Evolutionary conservation across 92 coral and sea anemone genomes (phyloP).

Genomic region (Phymanthus crucifer): DNA sequence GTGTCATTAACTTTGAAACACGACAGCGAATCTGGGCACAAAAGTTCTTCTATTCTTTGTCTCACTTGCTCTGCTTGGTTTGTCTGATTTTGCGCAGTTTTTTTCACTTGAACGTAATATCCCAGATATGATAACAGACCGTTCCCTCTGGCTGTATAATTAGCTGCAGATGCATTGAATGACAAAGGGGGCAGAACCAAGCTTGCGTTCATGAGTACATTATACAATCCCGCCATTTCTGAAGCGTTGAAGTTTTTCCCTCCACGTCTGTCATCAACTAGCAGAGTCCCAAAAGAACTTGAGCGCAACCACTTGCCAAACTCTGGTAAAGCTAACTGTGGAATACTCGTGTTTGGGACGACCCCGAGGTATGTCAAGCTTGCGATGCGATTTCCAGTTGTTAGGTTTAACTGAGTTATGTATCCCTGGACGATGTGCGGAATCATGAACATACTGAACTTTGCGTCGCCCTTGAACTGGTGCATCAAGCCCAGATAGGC

Average conservation of each 20-base stretch:
- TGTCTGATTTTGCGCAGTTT: not conserved
- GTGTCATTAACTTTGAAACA: slow-evolving; percentile 43
- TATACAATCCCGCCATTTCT: slow-evolving; percentile 79
- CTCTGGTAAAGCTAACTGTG: slow-evolving; percentile 22
- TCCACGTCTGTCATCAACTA: slow-evolving; percentile 8
- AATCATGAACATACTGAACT: slow-evolving; percentile 52
- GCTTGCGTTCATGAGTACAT: slow-evolving; percentile 39
- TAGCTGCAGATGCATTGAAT: slow-evolving; percentile 7
- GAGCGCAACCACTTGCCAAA: slow-evolving; percentile 78
- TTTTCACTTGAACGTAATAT: slow-evolving; percentile 1
- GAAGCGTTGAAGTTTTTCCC: slow-evolving; percentile 15
- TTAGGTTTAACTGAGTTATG: slow-evolving; percentile 23
- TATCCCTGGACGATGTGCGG: slow-evolving; percentile 40
- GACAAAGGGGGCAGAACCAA: slow-evolving; percentile 52
- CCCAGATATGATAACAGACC: slow-evolving; percentile 47
- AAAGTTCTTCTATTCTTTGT: not conserved
- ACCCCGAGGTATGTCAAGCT: slow-evolving; percentile 50
- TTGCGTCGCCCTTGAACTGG: slow-evolving; percentile 43
- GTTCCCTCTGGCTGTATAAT: slow-evolving; percentile 26
- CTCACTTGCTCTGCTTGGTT: not conserved
- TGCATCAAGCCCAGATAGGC: slow-evolving; percentile 76
- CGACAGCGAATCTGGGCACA: slow-evolving; percentile 44
- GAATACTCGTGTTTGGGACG: slow-evolving; percentile 10
- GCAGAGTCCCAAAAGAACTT: slow-evolving; percentile 2
- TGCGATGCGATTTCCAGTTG: slow-evolving; percentile 14